These are phyloP conservation scores for Triops cancriformis DNA, from an alignment of 1,140 invertebrate genomes.

Conservation along the genomic window DNA sequence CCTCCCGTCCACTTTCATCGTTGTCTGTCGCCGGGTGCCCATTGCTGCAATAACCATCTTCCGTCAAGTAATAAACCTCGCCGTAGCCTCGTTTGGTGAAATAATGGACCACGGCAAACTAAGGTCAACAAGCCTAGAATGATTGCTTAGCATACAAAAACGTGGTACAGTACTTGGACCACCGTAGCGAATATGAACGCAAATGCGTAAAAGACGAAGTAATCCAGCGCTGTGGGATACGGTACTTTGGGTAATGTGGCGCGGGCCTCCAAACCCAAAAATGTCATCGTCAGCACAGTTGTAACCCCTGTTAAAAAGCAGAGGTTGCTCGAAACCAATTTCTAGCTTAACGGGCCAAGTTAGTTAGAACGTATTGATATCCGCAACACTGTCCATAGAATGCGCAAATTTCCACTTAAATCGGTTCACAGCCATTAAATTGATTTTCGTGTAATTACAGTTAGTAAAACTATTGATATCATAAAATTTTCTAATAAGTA, in stretches of 20 bases:
- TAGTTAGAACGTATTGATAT: not conserved
- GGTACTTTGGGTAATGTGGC: slow-evolving; percentile 78
- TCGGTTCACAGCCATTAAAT: no score
- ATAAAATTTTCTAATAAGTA: no score
- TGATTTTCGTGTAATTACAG: no score
- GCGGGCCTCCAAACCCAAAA: slow-evolving; percentile 71
- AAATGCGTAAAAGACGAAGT: slow-evolving; percentile 78
- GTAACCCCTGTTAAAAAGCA: slow-evolving; percentile 56
- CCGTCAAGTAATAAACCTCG: slow-evolving; percentile 66
- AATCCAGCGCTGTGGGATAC: slow-evolving; percentile 77
- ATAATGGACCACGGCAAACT: slow-evolving; percentile 80
- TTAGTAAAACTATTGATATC: no score
- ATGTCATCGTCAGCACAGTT: slow-evolving; percentile 80
- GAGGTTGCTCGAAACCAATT: not conserved
- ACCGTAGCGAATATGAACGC: slow-evolving; percentile 81
- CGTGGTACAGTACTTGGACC: slow-evolving; percentile 49
- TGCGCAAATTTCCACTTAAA: no score
- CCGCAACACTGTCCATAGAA: not conserved
- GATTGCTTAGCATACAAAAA: no score
- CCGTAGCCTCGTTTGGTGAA: slow-evolving; percentile 83
- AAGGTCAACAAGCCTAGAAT: slow-evolving; percentile 31
- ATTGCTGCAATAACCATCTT: slow-evolving; percentile 43
- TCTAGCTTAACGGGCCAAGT: not conserved
- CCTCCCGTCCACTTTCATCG: slow-evolving; percentile 41
- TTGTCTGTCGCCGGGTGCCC: slow-evolving; percentile 49